Conservation (phyloP, 1,140 invertebrate species). For the Hylyphantes graminicola region DNA sequence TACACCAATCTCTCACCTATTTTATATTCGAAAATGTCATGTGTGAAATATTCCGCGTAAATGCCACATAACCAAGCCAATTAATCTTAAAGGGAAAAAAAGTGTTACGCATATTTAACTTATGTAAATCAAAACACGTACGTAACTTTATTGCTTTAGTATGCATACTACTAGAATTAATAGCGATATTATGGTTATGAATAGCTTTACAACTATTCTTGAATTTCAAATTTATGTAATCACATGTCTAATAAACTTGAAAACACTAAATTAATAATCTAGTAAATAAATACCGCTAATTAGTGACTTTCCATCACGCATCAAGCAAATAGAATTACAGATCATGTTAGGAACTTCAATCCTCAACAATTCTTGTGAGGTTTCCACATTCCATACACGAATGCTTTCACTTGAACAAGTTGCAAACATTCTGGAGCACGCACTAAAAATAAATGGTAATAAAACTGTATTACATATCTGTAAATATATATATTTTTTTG, state of each 20-base stretch:
- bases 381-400: slow-evolving; percentile 82
- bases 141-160: too few relatives aligned
- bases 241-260: neutral
- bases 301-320: slow-evolving; percentile 81
- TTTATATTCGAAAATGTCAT: neutral
- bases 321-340: slow-evolving; percentile 81
- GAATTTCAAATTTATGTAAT: too few relatives aligned
- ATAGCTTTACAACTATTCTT: too few relatives aligned
- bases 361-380: slow-evolving; percentile 81
- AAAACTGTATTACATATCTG: neutral
- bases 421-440: slow-evolving; percentile 79
- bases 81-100: too few relatives aligned
- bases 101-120: too few relatives aligned
- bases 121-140: too few relatives aligned
- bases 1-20: neutral
- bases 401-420: slow-evolving; percentile 86
- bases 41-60: too few relatives aligned
- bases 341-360: slow-evolving; percentile 87
- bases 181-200: too few relatives aligned
- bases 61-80: too few relatives aligned
- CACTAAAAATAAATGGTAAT: slow-evolving; percentile 63
- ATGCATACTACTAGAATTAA: too few relatives aligned
- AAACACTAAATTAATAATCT: neutral
- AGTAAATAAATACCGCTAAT: slow-evolving; percentile 73
- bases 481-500: too few relatives aligned